Evolutionary conservation across 1,140 invertebrate genomes (phyloP).

Genomic region (Hirudo medicinalis): DNA sequence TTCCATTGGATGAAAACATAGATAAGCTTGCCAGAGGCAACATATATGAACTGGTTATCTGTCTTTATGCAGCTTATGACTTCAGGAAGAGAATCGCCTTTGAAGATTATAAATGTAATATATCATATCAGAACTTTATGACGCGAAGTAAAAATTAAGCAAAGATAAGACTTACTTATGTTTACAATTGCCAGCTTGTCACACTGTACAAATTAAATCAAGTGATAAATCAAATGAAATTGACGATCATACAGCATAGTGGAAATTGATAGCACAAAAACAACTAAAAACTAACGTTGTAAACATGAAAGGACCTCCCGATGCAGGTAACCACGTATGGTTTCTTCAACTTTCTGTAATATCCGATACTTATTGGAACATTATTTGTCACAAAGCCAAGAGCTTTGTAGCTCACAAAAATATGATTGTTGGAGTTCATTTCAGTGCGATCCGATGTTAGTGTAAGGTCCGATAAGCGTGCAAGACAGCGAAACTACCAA

Average conservation of each 20-base stretch:
- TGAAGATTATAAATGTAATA: constrained; percentile 9
- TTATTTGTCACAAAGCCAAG: constrained; percentile 86
- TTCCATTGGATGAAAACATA: constrained; percentile 74
- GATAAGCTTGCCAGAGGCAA: constrained; percentile 59
- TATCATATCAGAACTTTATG: not conserved
- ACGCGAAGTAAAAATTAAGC: not conserved
- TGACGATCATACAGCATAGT: not conserved
- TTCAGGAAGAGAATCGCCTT: constrained; percentile 51
- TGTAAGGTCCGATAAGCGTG: not conserved
- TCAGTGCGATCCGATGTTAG: not conserved
- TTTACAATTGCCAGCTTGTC: constrained; percentile 66
- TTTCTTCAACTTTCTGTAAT: constrained; percentile 69
- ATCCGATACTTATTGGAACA: constrained; percentile 67
- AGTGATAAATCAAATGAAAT: constrained; percentile 7
- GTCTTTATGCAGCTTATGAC: constrained; percentile 68
- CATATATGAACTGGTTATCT: constrained; percentile 68
- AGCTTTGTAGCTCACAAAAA: constrained; percentile 67
- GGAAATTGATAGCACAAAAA: not conserved
- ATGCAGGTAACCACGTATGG: constrained; percentile 76
- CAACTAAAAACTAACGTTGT: constrained; percentile 51
- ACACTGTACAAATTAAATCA: constrained; percentile 41
- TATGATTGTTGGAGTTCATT: constrained; percentile 39
- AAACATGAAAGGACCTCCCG: constrained; percentile 79
- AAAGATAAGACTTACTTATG: constrained; percentile 52
- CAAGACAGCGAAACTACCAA: not conserved